A percentile compares a stretch with the other conserved stretches of the same genome.
These are phyloP conservation scores for Echinarachnius parma DNA, from an alignment of 53 echinoderm and acorn worm species.

Conservation along the genomic window DNA sequence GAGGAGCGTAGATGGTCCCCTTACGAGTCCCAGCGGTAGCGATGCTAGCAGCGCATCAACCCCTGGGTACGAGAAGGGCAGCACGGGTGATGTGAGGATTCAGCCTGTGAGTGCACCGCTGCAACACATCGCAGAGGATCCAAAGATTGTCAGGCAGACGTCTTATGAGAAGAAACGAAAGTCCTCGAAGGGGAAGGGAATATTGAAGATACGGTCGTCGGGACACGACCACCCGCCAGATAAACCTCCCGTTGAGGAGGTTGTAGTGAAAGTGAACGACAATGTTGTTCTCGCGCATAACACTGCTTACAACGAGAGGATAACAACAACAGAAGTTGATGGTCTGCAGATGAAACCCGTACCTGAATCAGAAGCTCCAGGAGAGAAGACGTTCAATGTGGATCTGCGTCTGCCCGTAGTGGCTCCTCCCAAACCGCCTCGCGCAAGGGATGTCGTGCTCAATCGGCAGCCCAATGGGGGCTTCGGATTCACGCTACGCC, in stretches of 20 bases:
- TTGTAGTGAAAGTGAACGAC: slow-evolving; percentile 66
- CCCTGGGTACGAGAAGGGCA: slow-evolving; percentile 34
- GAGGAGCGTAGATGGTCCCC: slow-evolving; percentile 31
- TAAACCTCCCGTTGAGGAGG: slow-evolving; percentile 52
- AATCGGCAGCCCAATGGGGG: slow-evolving; percentile 82
- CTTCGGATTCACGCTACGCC: slow-evolving; percentile 88
- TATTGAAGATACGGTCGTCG: slow-evolving; percentile 71
- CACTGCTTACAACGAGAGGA: slow-evolving; percentile 74
- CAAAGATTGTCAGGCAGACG: slow-evolving; percentile 37
- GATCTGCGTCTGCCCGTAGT: slow-evolving; percentile 78
- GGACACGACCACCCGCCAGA: slow-evolving; percentile 42
- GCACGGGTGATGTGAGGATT: slow-evolving; percentile 28
- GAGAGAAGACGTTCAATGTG: slow-evolving; percentile 71
- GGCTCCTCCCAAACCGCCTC: slow-evolving; percentile 76
- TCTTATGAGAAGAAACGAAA: slow-evolving; percentile 58
- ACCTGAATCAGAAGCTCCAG: slow-evolving; percentile 35
- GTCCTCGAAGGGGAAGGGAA: slow-evolving; percentile 57
- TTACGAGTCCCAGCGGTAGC: slow-evolving; percentile 42
- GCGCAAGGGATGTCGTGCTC: slow-evolving; percentile 80
- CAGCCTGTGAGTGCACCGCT: not conserved
- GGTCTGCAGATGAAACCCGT: slow-evolving; percentile 26
- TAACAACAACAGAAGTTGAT: slow-evolving; percentile 45
- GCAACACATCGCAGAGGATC: slow-evolving; percentile 31
- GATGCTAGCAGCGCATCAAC: slow-evolving; percentile 37
- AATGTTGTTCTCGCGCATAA: slow-evolving; percentile 56